Percentiles rank a stretch among this genome's conserved stretches.
Conservation (phyloP, 2,797 vertebrate species). For the Sciurus carolinensis region DNA sequence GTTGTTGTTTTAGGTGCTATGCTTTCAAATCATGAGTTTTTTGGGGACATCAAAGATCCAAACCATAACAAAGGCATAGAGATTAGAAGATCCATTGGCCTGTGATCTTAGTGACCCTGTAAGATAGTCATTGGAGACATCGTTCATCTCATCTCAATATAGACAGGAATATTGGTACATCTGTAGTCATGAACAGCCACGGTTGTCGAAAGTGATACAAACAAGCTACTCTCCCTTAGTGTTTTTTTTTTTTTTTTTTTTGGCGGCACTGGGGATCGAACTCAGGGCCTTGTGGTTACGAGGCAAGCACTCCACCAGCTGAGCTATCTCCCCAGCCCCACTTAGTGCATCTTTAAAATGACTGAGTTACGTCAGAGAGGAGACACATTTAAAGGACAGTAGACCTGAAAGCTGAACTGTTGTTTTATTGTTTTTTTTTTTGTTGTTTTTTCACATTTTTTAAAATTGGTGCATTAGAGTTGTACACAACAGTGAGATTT, state of each 20-base stretch:
- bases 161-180: not conserved
- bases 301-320: too few relatives aligned
- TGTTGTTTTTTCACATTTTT: too few relatives aligned
- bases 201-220: not conserved
- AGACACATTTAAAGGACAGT: not conserved
- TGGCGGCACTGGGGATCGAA: too few relatives aligned
- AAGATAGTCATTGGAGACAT: not conserved
- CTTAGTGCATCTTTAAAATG: not conserved
- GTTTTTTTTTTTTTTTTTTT: too few relatives aligned
- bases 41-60: too few relatives aligned
- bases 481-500: too few relatives aligned
- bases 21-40: too few relatives aligned
- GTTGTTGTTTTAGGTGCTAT: too few relatives aligned
- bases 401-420: not conserved
- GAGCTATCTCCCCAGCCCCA: too few relatives aligned
- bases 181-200: not conserved
- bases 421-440: not conserved
- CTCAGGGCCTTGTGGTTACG: too few relatives aligned
- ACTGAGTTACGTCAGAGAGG: not conserved
- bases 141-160: slow-evolving; percentile 3
- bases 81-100: not conserved
- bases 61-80: not conserved
- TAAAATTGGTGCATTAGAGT: not conserved
- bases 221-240: not conserved
- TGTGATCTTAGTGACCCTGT: not conserved